A percentile compares a stretch with the other conserved stretches of the same genome.
Evolutionary conservation across 2,113 vertebrate genomes (phyloP).

Genomic region (Pardalotus punctatus): DNA sequence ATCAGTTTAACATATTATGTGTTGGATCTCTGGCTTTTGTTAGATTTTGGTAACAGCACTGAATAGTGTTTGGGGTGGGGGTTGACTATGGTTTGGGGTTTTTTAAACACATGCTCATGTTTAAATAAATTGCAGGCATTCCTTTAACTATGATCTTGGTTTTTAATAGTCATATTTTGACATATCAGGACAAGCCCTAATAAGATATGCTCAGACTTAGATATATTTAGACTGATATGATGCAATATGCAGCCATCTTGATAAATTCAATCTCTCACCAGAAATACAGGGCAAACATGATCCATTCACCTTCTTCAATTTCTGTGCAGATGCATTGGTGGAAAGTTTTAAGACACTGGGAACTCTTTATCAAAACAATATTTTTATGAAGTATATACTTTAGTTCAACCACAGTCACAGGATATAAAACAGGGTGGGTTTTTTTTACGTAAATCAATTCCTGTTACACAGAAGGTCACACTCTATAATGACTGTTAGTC

Average conservation of each 20-base stretch:
- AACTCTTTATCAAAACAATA: background rate
- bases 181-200: background rate
- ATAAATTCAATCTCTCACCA: background rate
- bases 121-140: background rate
- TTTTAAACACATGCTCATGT: background rate
- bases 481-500: background rate
- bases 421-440: background rate
- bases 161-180: background rate
- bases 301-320: background rate
- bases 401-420: background rate
- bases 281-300: background rate
- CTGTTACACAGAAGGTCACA: background rate
- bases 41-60: background rate
- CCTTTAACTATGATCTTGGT: background rate
- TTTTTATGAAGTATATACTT: background rate
- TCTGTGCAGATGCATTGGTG: background rate
- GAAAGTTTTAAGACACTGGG: background rate
- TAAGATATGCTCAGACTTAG: background rate
- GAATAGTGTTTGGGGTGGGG: background rate
- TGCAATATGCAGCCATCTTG: background rate
- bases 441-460: background rate
- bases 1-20: background rate
- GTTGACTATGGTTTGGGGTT: accelerated
- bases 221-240: background rate
- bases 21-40: background rate